Evolutionary conservation across 2,888 invertebrate species (phyloP).

Genomic region (Tridacna gigas): DNA sequence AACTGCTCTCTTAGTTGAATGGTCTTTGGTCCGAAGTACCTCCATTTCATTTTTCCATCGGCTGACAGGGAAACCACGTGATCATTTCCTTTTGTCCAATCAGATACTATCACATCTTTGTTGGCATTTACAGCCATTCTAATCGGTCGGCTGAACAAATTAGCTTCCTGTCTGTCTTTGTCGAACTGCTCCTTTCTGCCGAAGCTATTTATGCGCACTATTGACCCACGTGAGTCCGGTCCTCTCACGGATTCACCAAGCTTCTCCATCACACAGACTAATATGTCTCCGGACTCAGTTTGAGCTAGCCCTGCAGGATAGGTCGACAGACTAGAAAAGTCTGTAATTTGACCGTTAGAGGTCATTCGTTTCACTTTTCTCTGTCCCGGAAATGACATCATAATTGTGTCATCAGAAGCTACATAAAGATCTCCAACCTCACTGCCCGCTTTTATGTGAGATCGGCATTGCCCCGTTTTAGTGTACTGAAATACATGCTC

Average conservation of each 20-base stretch:
- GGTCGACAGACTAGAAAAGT: slow-evolving; percentile 55
- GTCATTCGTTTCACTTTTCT: slow-evolving; percentile 59
- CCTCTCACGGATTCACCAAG: slow-evolving; percentile 53
- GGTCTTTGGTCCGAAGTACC: slow-evolving; percentile 58
- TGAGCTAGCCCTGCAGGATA: slow-evolving; percentile 60
- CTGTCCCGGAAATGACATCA: slow-evolving; percentile 64
- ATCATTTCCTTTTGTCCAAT: slow-evolving; percentile 64
- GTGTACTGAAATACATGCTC: slow-evolving; percentile 61
- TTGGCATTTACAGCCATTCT: slow-evolving; percentile 60
- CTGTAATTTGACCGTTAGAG: slow-evolving; percentile 53
- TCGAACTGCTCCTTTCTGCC: slow-evolving; percentile 62
- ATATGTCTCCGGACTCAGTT: slow-evolving; percentile 60
- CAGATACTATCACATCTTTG: slow-evolving; percentile 64
- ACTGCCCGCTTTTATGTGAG: slow-evolving; percentile 52
- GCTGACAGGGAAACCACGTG: slow-evolving; percentile 57
- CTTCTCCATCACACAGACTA: slow-evolving; percentile 66
- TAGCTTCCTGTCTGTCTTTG: slow-evolving; percentile 45
- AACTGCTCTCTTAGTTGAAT: slow-evolving; percentile 54
- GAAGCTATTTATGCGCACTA: slow-evolving; percentile 54
- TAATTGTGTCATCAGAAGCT: slow-evolving; percentile 56
- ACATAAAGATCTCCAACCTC: slow-evolving; percentile 62
- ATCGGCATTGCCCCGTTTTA: slow-evolving; percentile 54
- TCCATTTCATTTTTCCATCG: slow-evolving; percentile 62
- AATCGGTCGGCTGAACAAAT: slow-evolving; percentile 60
- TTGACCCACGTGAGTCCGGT: slow-evolving; percentile 57